A percentile compares a stretch with the other conserved stretches of the same genome.
Conservation (phyloP, 2,113 vertebrate species). For the Podiceps cristatus region DNA sequence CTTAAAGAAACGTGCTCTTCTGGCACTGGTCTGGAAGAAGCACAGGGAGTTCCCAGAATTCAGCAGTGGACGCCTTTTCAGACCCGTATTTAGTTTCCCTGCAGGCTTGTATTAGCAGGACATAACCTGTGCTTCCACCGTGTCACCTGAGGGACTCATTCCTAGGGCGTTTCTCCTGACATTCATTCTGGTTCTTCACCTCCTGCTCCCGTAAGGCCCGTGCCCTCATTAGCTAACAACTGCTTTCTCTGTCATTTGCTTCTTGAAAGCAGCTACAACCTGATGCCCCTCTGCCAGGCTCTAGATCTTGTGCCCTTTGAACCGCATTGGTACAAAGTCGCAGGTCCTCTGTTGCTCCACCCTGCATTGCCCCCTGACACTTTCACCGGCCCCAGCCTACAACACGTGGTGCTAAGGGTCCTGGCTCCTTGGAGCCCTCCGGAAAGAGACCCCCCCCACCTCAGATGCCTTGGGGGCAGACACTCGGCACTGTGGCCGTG, state of each 20-base stretch:
- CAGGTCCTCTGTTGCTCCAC: neutral
- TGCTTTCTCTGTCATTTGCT: neutral
- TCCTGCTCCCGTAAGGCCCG: neutral
- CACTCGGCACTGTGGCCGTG: neutral
- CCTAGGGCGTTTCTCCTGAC: neutral
- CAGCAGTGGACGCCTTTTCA: neutral
- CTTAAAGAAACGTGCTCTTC: neutral
- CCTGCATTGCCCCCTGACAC: neutral
- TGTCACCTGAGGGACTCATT: neutral
- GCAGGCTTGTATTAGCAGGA: neutral
- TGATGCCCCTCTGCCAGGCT: neutral
- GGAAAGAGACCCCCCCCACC: neutral
- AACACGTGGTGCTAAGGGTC: neutral
- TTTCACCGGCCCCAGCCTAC: neutral
- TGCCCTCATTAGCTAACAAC: neutral
- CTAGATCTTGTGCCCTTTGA: neutral
- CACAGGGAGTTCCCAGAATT: neutral
- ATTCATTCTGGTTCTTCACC: neutral
- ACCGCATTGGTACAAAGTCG: neutral
- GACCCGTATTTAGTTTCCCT: neutral
- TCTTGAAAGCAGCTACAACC: neutral
- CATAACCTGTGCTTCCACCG: neutral
- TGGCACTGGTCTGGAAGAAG: neutral
- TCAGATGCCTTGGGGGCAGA: neutral
- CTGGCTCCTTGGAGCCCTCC: neutral